Conservation (phyloP, 1,140 invertebrate genomes). For the Scaptomyza pallida region DNA sequence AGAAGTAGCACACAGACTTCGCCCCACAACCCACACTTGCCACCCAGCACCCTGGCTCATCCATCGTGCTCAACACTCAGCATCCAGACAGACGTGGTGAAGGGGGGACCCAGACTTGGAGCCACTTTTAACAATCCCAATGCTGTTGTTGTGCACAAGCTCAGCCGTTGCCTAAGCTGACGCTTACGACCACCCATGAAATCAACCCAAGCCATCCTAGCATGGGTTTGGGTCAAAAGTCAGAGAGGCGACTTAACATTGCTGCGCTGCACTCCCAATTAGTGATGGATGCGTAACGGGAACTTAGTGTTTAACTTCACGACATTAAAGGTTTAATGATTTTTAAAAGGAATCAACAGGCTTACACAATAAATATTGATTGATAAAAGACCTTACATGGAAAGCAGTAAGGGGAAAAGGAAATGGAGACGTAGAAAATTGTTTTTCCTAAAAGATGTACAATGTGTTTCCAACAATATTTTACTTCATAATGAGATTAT, state of each 20-base stretch:
- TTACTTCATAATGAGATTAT: no score
- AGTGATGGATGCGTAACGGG: background rate
- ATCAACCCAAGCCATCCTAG: background rate
- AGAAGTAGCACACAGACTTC: background rate
- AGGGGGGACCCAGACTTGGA: background rate
- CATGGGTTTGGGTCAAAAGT: constrained; percentile 29
- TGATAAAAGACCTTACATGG: no score
- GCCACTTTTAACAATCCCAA: background rate
- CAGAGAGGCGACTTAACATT: constrained; percentile 7
- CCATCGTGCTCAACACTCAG: no score
- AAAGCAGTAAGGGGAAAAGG: no score
- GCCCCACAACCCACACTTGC: background rate
- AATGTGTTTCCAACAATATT: no score
- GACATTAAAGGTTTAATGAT: no score
- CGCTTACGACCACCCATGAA: constrained; percentile 4
- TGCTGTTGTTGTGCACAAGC: constrained; percentile 4
- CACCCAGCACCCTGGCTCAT: no score
- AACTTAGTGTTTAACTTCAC: background rate
- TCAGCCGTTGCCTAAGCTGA: constrained; percentile 41
- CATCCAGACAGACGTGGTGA: background rate
- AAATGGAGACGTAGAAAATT: no score
- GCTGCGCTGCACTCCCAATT: constrained; percentile 22
- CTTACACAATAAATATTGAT: no score
- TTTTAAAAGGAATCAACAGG: no score
- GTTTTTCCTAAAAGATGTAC: no score